A percentile compares a stretch with the other conserved stretches of the same genome.
Evolutionary conservation across 1,140 invertebrate genomes (phyloP).

Genomic region (Drosophila nannoptera): DNA sequence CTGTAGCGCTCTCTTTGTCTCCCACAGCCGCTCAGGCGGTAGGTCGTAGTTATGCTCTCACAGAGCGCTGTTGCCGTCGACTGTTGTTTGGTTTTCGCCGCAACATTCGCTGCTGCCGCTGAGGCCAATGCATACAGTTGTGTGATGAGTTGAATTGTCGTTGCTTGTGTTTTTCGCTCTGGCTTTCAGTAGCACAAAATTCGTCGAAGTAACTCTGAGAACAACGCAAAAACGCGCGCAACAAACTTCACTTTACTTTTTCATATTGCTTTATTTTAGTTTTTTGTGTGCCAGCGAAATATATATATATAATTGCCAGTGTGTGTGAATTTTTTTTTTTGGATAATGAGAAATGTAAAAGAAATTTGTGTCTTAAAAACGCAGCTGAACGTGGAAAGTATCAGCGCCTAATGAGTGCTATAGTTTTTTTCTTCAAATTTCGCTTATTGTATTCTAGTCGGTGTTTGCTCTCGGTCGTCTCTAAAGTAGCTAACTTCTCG

Average conservation of each 20-base stretch:
- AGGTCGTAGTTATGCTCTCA: conserved; percentile 17
- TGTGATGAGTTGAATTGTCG: conserved; percentile 30
- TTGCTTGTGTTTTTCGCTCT: conserved; percentile 53
- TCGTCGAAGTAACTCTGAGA: conserved; percentile 60
- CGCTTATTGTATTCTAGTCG: conserved; percentile 23
- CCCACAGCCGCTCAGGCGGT: conserved; percentile 6
- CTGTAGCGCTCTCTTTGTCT: conserved; percentile 16
- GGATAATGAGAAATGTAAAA: conserved; percentile 14
- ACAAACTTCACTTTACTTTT: conserved; percentile 42
- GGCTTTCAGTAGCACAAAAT: conserved; percentile 68
- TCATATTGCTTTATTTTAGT: conserved; percentile 16
- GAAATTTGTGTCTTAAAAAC: conserved; percentile 4
- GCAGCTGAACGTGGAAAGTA: conserved; percentile 17
- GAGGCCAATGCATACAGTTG: conserved; percentile 24
- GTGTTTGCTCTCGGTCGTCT: conserved; percentile 10
- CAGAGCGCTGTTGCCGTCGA: conserved; percentile 15
- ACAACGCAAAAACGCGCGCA: conserved; percentile 52
- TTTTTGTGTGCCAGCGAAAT: conserved; percentile 8
- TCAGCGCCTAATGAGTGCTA: conserved; percentile 18
- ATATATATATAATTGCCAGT: not conserved
- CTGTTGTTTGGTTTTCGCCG: conserved; percentile 29
- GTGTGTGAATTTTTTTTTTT: not conserved
- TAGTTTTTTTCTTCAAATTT: not conserved
- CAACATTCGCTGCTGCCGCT: conserved; percentile 24
- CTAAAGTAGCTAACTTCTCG: conserved; percentile 11